phyloP scores from a whole-genome alignment of 2,888 invertebrate species.

The Caradrina clavipalpis region DNA sequence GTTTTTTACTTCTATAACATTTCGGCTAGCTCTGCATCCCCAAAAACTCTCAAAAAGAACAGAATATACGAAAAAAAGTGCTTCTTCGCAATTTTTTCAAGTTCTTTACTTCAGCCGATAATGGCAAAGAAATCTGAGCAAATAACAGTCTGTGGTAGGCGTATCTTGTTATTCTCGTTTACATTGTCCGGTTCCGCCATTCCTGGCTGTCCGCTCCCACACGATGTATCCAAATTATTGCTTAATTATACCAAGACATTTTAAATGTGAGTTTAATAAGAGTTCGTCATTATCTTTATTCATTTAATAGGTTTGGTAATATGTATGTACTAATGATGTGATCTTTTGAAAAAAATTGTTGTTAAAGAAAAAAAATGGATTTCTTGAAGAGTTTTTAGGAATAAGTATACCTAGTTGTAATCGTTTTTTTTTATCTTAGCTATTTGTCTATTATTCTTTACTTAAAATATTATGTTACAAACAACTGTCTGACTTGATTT shows the following conservation, averaged over 20 bases:
- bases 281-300: slow-evolving; percentile 35
- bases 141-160: slow-evolving; percentile 45
- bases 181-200: slow-evolving; percentile 53
- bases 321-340: slow-evolving; percentile 7
- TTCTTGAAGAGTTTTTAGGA: too few relatives aligned
- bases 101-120: slow-evolving; percentile 14
- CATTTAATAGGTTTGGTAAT: slow-evolving; percentile 33
- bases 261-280: slow-evolving; percentile 45
- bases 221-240: slow-evolving; percentile 55
- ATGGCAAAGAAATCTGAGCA: slow-evolving; percentile 38
- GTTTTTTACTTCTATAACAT: not conserved
- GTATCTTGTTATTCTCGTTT: slow-evolving; percentile 60
- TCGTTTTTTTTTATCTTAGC: not conserved
- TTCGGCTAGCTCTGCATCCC: not conserved
- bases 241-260: slow-evolving; percentile 55
- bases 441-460: not conserved
- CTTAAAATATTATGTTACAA: not conserved
- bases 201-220: slow-evolving; percentile 56
- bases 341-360: not conserved
- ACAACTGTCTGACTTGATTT: not conserved
- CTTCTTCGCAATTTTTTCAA: not conserved
- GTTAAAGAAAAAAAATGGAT: too few relatives aligned
- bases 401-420: not conserved
- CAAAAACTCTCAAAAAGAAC: too few relatives aligned
- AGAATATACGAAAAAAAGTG: not conserved